Evolutionary conservation across 1,140 invertebrate genomes (phyloP).

Genomic region (Olivierus martensii): DNA sequence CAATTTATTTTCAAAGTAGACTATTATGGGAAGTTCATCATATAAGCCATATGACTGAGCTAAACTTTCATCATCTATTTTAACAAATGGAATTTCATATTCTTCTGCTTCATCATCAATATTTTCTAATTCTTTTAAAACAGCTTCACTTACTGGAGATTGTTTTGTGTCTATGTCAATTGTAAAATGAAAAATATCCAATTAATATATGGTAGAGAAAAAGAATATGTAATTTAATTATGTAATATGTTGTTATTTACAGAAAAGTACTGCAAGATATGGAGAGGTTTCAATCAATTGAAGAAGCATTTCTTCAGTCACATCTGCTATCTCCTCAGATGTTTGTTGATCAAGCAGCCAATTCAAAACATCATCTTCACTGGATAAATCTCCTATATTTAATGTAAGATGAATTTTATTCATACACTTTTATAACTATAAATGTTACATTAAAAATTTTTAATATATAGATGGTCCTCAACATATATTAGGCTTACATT

Average conservation of each 20-base stretch:
- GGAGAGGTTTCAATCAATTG: conserved; percentile 73
- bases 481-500: background rate
- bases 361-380: conserved; percentile 57
- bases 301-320: conserved; percentile 87
- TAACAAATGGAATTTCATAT: conserved; percentile 25
- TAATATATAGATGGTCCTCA: no score
- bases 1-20: conserved; percentile 25
- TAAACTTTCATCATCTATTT: conserved; percentile 25
- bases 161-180: conserved; percentile 37
- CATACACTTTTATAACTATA: no score
- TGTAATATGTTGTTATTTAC: conserved; percentile 45
- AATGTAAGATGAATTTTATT: no score
- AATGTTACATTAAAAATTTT: no score
- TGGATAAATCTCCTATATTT: conserved; percentile 49
- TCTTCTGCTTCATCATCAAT: conserved; percentile 26
- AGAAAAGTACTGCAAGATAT: conserved; percentile 73
- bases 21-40: conserved; percentile 24
- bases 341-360: conserved; percentile 85
- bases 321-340: conserved; percentile 92
- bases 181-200: background rate
- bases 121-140: conserved; percentile 30
- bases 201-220: no score
- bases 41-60: conserved; percentile 23
- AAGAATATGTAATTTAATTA: no score
- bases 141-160: conserved; percentile 18